Conservation (phyloP, 2,797 vertebrate species). For the Cossypha polioptera region DNA sequence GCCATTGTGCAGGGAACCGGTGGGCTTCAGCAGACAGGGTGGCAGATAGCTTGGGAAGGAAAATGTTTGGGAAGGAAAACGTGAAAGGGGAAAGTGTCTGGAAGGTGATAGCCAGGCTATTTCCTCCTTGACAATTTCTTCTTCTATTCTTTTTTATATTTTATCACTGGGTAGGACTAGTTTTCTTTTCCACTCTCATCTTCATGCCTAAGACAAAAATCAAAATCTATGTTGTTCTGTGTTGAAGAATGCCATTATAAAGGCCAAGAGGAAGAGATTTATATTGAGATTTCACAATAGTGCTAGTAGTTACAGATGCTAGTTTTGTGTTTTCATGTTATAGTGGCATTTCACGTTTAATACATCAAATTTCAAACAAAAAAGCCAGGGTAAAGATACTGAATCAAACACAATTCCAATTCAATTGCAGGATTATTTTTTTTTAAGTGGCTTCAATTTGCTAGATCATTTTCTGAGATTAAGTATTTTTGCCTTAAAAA, state of each 20-base stretch:
- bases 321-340: not conserved
- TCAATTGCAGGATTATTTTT: not conserved
- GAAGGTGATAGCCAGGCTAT: not conserved
- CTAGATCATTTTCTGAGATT: not conserved
- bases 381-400: not conserved
- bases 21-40: not conserved
- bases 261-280: not conserved
- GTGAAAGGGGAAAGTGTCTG: not conserved
- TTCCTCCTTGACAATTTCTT: not conserved
- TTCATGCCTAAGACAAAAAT: not conserved
- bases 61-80: not conserved
- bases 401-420: not conserved
- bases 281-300: not conserved
- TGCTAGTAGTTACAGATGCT: not conserved
- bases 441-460: not conserved
- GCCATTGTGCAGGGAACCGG: not conserved
- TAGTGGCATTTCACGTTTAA: not conserved
- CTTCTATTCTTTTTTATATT: not conserved
- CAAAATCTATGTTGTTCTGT: not conserved
- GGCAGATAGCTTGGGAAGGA: not conserved
- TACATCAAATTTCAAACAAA: not conserved
- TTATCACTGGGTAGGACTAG: not conserved
- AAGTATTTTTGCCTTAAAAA: not conserved
- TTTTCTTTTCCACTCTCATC: not conserved
- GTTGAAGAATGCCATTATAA: not conserved